Conservation (phyloP, 2,113 vertebrate species). For the Leptodactylus fuscus region DNA sequence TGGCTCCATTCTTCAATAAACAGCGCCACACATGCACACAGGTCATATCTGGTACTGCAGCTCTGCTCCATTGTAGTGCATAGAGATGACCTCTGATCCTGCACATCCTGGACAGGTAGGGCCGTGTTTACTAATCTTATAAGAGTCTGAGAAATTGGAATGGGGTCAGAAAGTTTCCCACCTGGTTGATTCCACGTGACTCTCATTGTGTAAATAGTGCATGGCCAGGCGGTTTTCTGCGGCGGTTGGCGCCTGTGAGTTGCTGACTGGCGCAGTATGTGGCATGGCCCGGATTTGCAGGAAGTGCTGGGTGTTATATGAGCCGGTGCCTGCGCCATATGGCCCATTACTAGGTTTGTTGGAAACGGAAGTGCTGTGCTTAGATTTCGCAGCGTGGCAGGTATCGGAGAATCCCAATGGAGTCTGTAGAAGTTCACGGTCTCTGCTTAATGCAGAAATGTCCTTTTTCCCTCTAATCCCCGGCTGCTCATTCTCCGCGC, state of each 20-base stretch:
- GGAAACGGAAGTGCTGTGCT: neutral
- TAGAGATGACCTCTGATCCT: too few relatives aligned
- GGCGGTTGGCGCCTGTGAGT: neutral
- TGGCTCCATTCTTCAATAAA: too few relatives aligned
- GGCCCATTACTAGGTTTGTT: neutral
- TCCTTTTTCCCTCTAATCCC: slow-evolving; percentile 29
- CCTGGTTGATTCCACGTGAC: neutral
- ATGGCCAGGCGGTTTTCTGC: neutral
- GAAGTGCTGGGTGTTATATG: neutral
- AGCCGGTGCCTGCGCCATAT: neutral
- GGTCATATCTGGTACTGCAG: too few relatives aligned
- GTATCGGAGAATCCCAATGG: neutral
- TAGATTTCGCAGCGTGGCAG: neutral
- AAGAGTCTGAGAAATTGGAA: too few relatives aligned
- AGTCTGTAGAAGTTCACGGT: neutral
- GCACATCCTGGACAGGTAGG: too few relatives aligned
- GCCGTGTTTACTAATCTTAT: too few relatives aligned
- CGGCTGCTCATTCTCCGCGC: slow-evolving; percentile 12
- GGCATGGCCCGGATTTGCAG: neutral
- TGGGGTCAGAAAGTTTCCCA: too few relatives aligned
- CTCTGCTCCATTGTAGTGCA: too few relatives aligned
- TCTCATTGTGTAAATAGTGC: neutral
- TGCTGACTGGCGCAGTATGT: neutral
- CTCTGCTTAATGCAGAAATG: slow-evolving; percentile 33
- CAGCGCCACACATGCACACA: too few relatives aligned